A percentile compares a stretch with the other conserved stretches of the same genome.
These are phyloP conservation scores for Acanthococcus lagerstroemiae DNA, from an alignment of 2,888 invertebrate genomes.

Conservation along the genomic window DNA sequence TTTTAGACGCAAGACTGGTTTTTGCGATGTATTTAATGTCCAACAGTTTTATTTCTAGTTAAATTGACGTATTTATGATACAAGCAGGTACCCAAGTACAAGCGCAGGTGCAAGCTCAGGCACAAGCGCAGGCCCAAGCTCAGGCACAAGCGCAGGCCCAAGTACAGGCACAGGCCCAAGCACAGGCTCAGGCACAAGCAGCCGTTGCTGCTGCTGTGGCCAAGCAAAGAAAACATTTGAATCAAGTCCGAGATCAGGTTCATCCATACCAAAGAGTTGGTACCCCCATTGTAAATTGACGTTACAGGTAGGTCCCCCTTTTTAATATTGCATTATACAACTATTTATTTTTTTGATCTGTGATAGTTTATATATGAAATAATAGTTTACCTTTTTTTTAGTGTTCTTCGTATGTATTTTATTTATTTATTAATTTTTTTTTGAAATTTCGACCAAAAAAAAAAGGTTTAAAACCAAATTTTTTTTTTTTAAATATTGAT, in stretches of 20 bases:
- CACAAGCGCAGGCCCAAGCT: slow-evolving; percentile 21
- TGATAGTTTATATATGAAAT: slow-evolving; percentile 11
- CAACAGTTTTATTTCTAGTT: neutral
- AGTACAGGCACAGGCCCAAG: slow-evolving; percentile 35
- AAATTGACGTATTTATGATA: slow-evolving; percentile 2
- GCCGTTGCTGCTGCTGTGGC: slow-evolving; percentile 52
- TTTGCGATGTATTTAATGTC: no score
- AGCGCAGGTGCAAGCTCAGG: slow-evolving; percentile 24
- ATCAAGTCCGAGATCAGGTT: slow-evolving; percentile 67
- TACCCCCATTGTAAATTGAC: slow-evolving; percentile 54
- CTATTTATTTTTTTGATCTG: slow-evolving; percentile 9
- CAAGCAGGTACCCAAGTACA: slow-evolving; percentile 25
- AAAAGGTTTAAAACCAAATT: no score
- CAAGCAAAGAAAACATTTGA: slow-evolving; percentile 69
- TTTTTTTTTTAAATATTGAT: neutral
- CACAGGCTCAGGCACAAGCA: slow-evolving; percentile 45
- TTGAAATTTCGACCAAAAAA: neutral
- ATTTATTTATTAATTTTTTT: neutral
- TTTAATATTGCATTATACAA: neutral
- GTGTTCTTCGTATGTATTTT: neutral
- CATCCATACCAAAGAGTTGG: slow-evolving; percentile 97
- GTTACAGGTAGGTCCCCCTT: slow-evolving; percentile 21
- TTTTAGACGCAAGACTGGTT: no score
- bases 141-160: slow-evolving; percentile 41
- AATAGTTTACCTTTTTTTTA: neutral